A percentile compares a stretch with the other conserved stretches of the same genome.
phyloP scores from a whole-genome alignment of 1,140 invertebrate species.

The Zaprionus kolodkinae region DNA sequence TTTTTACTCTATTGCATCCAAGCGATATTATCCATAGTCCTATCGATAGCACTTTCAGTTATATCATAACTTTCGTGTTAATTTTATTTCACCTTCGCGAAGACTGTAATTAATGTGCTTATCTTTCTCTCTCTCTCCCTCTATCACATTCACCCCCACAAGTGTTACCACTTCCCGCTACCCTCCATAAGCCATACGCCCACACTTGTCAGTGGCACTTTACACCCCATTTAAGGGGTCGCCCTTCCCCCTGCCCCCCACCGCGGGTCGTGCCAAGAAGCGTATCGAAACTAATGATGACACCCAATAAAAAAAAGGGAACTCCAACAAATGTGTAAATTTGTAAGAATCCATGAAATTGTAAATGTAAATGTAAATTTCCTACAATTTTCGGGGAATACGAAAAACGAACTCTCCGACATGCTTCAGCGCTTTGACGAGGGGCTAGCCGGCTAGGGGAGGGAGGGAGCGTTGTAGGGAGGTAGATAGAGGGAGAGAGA shows the following conservation, averaged over 20 bases:
- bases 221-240: slow-evolving; percentile 25
- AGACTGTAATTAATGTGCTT: background rate
- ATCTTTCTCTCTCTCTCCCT: background rate
- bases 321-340: slow-evolving; percentile 75
- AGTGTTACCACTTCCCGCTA: slow-evolving; percentile 40
- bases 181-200: slow-evolving; percentile 56
- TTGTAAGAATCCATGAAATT: slow-evolving; percentile 66
- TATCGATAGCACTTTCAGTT: too few species aligned
- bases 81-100: background rate
- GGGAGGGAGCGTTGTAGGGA: too few species aligned
- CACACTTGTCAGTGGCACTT: slow-evolving; percentile 59
- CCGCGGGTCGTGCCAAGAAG: background rate
- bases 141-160: slow-evolving; percentile 3
- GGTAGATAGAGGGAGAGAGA: too few species aligned
- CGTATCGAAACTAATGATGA: slow-evolving; percentile 77
- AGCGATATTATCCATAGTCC: too few species aligned
- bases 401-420: slow-evolving; percentile 13
- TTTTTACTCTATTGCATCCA: too few species aligned
- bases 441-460: background rate
- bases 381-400: background rate
- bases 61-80: too few species aligned
- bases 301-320: slow-evolving; percentile 78
- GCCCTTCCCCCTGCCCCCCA: background rate
- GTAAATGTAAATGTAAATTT: slow-evolving; percentile 61
- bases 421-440: slow-evolving; percentile 49